phyloP scores from a whole-genome alignment of 2,797 vertebrate genomes.

The Graptemys geographica region DNA sequence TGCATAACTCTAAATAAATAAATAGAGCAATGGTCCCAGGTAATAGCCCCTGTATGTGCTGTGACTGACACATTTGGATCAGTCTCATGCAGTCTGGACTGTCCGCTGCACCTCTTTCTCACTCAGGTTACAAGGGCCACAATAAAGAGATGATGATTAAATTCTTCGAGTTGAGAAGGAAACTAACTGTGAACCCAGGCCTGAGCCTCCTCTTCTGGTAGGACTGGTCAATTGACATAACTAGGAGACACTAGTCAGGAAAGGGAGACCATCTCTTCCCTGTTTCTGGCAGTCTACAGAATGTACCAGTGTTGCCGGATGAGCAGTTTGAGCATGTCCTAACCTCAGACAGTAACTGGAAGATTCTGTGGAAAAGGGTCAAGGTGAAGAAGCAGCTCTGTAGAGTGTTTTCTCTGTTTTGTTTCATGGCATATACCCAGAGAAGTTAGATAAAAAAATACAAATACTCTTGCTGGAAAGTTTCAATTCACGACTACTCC shows the following conservation, averaged over 20 bases:
- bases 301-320: neutral
- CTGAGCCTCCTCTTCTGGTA: accelerated
- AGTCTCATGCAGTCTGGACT: too few relatives aligned
- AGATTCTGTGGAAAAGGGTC: neutral
- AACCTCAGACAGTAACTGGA: neutral
- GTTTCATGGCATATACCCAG: neutral
- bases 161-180: neutral
- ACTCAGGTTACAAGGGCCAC: neutral
- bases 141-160: neutral
- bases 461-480: neutral
- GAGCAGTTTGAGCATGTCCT: neutral
- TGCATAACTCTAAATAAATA: neutral
- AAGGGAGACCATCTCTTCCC: neutral
- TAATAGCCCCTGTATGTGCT: neutral
- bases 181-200: neutral
- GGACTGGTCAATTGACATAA: neutral
- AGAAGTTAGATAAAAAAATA: neutral
- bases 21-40: neutral
- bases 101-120: neutral
- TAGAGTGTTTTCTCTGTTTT: neutral
- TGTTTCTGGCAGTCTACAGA: neutral
- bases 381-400: neutral
- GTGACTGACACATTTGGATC: neutral
- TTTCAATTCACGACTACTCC: neutral
- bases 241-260: neutral